Evolutionary conservation across 2,113 vertebrate genomes (phyloP).

Genomic region (Piprites chloris): DNA sequence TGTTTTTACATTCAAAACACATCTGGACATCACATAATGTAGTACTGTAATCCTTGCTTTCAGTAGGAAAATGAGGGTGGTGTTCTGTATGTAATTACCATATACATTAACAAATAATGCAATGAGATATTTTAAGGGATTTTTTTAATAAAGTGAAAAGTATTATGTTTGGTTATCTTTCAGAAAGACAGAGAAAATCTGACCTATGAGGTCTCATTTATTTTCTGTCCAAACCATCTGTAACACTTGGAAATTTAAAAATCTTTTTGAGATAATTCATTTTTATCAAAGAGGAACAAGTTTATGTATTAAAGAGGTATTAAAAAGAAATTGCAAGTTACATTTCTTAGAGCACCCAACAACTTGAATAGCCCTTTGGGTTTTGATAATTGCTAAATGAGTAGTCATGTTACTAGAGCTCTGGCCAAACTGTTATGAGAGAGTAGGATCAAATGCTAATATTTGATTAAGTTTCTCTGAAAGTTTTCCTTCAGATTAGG

Average conservation of each 20-base stretch:
- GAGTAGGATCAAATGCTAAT: background rate
- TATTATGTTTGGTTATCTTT: background rate
- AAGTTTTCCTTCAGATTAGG: background rate
- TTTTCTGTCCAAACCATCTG: background rate
- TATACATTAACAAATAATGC: background rate
- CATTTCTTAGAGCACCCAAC: background rate
- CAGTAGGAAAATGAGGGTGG: background rate
- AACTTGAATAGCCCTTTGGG: background rate
- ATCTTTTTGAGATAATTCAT: background rate
- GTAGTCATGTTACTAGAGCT: background rate
- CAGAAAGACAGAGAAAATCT: background rate
- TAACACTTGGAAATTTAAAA: background rate
- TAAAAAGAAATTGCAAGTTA: background rate
- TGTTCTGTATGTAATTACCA: background rate
- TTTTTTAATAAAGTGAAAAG: background rate
- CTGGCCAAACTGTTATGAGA: background rate
- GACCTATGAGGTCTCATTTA: background rate
- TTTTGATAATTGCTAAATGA: background rate
- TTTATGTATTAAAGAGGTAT: background rate
- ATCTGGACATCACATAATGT: background rate
- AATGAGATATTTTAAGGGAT: background rate
- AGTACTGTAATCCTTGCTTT: background rate
- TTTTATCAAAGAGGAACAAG: background rate
- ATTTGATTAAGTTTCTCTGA: background rate
- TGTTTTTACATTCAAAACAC: background rate